Conservation (phyloP, 2,797 vertebrate genomes). For the Rhabdomys pumilio region DNA sequence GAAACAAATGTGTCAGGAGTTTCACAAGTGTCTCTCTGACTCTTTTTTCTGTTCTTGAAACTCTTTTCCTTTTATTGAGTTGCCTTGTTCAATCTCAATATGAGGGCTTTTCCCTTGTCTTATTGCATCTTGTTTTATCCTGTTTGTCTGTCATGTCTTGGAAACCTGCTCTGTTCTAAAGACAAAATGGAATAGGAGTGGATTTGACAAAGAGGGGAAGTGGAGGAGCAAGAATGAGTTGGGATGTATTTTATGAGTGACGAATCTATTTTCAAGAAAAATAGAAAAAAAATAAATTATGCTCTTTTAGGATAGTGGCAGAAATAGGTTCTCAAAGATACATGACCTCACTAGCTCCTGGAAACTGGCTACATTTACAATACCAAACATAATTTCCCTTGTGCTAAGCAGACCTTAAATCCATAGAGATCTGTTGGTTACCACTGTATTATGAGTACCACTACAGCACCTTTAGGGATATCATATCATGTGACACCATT, state of each 20-base stretch:
- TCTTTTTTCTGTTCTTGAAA: background rate
- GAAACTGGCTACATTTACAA: background rate
- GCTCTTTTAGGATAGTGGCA: background rate
- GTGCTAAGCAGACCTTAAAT: background rate
- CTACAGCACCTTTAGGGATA: background rate
- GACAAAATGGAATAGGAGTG: background rate
- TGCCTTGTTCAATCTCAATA: background rate
- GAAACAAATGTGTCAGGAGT: background rate
- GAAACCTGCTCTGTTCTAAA: background rate
- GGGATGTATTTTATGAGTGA: background rate
- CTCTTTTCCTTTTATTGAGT: background rate
- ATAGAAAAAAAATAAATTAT: background rate
- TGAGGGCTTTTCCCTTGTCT: background rate
- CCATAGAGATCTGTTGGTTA: background rate
- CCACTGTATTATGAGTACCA: background rate
- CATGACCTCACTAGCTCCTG: background rate
- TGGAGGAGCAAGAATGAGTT: background rate
- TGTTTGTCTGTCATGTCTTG: background rate
- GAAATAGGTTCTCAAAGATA: background rate
- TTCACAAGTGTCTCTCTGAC: background rate
- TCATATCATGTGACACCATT: background rate
- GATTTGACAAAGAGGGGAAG: background rate
- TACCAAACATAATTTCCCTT: background rate
- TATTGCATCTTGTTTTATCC: background rate
- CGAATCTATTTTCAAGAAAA: background rate